Base-by-base conservation (phyloP, 2,888 invertebrate species). In the Euzophera pinguis region DNA sequence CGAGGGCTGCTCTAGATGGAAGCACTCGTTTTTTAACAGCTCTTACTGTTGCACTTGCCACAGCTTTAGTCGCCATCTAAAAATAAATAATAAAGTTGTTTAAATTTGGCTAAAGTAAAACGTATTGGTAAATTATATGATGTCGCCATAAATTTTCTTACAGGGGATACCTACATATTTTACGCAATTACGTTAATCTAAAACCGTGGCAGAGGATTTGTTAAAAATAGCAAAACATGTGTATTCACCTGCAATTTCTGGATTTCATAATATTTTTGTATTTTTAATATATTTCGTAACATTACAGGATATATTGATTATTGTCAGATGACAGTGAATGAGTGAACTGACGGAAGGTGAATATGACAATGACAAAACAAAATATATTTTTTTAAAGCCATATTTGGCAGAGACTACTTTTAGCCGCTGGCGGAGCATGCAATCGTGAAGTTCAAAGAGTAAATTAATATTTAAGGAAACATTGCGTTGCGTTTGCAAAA, bases 1-100 rank as follows among this genome's bases (percentile, higher is more conserved):
- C 93, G 51, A 98, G 84, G 2, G 98, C 98, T 61, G 97, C 96
- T 69, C 97, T 91, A 42, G 94, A 93, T n/a, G 98, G 94, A 57
- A 96, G 80, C 58, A 95, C 93, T 73, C 96, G 93, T 65, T 94
- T 94, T 80, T 95, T 95, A 22, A 97, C 94, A 62, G 97, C 96
- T 65, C 96, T 93, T 27, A 98, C 97, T 52, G 97, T 97, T 27
- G 98, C 98, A 75, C 96, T 94, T 56, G 95, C 96, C 70, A 95
- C 93, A 57, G 93, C 92, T 91, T 93, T 94, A 61, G 95, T 93
- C 79, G 95, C 93, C 95, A 96, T 96, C 86, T 89, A 64, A 61
- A 76, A 75, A 55, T 53, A 37, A 38, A 27, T 10, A 50, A 17
- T 22, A 53, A 4, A 50, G 34, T 27, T 37, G 41, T 16, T 0